Base-by-base conservation (phyloP, 2,113 vertebrate genomes). In the Corynorhinus townsendii region DNA sequence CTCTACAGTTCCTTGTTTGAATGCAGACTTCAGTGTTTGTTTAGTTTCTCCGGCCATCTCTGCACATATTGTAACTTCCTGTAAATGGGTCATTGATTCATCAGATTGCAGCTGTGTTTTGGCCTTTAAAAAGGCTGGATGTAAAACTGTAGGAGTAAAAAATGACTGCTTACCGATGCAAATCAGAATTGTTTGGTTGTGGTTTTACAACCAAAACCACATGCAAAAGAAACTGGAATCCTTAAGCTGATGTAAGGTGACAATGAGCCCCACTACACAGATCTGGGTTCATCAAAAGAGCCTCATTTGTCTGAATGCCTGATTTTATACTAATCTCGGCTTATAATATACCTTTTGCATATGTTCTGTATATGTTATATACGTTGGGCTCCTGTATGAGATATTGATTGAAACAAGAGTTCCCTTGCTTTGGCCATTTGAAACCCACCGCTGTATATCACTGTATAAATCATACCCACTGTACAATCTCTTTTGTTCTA, bases 241-340 rank as follows among this genome's bases (percentile, higher is more conserved):
- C 68, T 20, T 9, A 86, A 35, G 54, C n/a, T 35, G 40, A 88
- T 88, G 85, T 93, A 89, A 90, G 24, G 62, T 20, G 69, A 79
- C 9, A 19, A 33, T 72, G 43, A 72, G n/a, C 12, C 30, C 56
- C n/a, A n/a, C 0, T 77, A 11, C 30, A 88, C 12, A 81, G 52
- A 82, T 86, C 1, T 45, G 49, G 76, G 38, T 71, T 96, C 54
- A 71, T 88, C 26, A 92, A 47, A 86, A 96, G 30, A 93, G 40
- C 15, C 20, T 92, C 45, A 43, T 24, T 82, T 49, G 22, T 94
- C 35, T 95, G 16, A 83, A 3, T 72, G 43, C 19, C n/a, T 40
- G 33, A 66, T 40, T 93, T 86, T 66, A 86, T 72, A 59, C 12
- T 94, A 82, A 95, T 59, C 30, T 95, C 33, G 19, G n/a, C 9